phyloP scores from a whole-genome alignment of 2,797 vertebrate species.

The Acrossocheilus fasciatus region DNA sequence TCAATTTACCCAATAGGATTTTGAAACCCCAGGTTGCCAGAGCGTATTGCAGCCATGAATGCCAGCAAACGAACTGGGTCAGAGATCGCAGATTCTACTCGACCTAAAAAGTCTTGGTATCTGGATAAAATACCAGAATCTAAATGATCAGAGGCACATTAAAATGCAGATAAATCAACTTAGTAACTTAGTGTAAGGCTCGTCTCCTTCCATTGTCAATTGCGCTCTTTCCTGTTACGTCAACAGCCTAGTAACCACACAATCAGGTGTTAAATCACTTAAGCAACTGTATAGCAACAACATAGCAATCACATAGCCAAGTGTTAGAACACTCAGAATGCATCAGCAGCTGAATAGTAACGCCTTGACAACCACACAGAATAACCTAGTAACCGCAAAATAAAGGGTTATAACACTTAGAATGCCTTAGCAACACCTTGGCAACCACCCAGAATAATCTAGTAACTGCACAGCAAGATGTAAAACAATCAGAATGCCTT shows the following conservation, averaged over 20 bases:
- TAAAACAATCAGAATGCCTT: not conserved
- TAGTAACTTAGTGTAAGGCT: no score
- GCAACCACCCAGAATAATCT: not conserved
- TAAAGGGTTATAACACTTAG: not conserved
- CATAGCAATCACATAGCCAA: not conserved
- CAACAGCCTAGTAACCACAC: no score
- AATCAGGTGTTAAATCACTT: not conserved
- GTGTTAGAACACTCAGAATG: not conserved
- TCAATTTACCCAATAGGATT: not conserved
- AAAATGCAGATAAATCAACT: no score
- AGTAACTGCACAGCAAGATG: fast-evolving
- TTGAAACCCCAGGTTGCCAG: not conserved
- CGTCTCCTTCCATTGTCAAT: no score
- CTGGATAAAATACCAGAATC: no score
- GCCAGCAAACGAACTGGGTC: not conserved
- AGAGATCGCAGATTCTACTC: no score
- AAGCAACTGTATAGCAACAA: not conserved
- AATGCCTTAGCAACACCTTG: not conserved
- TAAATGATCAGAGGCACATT: no score
- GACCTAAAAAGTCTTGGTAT: no score
- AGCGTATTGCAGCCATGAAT: not conserved
- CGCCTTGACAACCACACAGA: not conserved
- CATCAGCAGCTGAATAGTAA: not conserved
- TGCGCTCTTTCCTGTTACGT: no score
- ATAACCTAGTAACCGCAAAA: not conserved